A percentile compares a stretch with the other conserved stretches of the same genome.
These are phyloP conservation scores for Halichondria panicea DNA, from an alignment of 37 sponge, comb jelly and placozoan species.

Conservation along the genomic window DNA sequence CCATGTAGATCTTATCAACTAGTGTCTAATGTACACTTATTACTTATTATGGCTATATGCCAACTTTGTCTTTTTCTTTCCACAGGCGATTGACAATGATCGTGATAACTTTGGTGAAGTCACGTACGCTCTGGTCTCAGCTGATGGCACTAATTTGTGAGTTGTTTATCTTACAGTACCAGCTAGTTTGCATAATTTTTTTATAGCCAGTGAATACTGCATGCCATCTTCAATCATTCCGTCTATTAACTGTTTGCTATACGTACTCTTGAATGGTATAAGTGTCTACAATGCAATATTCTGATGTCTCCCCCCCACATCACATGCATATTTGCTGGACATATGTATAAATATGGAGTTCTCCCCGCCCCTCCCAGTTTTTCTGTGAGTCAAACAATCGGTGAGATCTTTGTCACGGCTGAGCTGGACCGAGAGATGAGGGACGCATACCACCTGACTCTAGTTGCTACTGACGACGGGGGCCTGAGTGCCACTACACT, in stretches of 20 bases:
- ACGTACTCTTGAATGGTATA: no score
- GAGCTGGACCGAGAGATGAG: conserved; percentile 12
- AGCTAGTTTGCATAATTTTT: not conserved
- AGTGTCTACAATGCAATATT: no score
- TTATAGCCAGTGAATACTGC: not conserved
- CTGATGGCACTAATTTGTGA: conserved; percentile 2
- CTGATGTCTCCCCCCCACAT: not conserved
- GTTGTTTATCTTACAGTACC: not conserved
- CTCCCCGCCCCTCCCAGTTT: not conserved
- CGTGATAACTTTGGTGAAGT: conserved; percentile 15
- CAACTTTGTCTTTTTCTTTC: not conserved
- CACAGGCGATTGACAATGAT: conserved; percentile 21
- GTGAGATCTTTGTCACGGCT: not conserved
- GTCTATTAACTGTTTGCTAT: no score
- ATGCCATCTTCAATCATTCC: no score
- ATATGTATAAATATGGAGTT: not conserved
- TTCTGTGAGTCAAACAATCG: not conserved
- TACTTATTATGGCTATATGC: not conserved
- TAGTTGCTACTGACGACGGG: conserved; percentile 14
- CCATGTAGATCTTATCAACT: no score
- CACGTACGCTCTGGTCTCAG: conserved; percentile 1
- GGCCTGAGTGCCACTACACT: conserved; percentile 5
- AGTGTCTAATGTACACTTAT: no score
- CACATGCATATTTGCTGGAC: no score
- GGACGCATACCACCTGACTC: conserved; percentile 19